A percentile compares a stretch with the other conserved stretches of the same genome.
These are phyloP conservation scores for Drosophila albomicans DNA, from an alignment of 1,140 invertebrate species.

Conservation along the genomic window DNA sequence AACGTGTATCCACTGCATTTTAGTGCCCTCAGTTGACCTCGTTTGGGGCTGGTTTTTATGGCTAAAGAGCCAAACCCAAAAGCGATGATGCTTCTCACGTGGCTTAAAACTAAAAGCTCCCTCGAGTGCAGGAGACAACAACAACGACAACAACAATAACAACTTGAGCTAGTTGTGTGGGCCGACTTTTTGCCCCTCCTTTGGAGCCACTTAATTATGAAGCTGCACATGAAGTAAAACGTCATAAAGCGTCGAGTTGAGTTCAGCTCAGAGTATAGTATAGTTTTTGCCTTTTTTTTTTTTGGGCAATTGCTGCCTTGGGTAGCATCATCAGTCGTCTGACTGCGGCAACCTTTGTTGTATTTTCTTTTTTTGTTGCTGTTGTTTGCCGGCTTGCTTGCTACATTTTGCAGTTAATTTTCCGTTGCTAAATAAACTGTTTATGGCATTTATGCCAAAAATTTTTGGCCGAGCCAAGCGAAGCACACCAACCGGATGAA, in stretches of 20 bases:
- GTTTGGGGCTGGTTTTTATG: slow-evolving; percentile 80
- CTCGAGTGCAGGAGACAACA: slow-evolving; percentile 59
- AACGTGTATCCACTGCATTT: slow-evolving; percentile 60
- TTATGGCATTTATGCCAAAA: slow-evolving; percentile 84
- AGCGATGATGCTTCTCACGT: slow-evolving; percentile 79
- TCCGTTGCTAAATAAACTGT: slow-evolving; percentile 83
- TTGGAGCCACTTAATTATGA: slow-evolving; percentile 78
- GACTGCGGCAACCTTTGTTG: slow-evolving; percentile 50
- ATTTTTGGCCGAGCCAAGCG: slow-evolving; percentile 66
- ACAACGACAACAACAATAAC: slow-evolving; percentile 7
- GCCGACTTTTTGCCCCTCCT: neutral
- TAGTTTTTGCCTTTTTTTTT: neutral
- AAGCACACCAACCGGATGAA: slow-evolving; percentile 57
- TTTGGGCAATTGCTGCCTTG: slow-evolving; percentile 53
- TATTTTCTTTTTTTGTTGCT: slow-evolving; percentile 27
- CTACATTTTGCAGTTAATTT: slow-evolving; percentile 81
- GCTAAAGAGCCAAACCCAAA: slow-evolving; percentile 53
- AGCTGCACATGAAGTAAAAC: slow-evolving; percentile 82
- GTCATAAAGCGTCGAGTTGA: slow-evolving; percentile 80
- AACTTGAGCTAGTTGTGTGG: slow-evolving; percentile 40
- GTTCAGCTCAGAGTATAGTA: slow-evolving; percentile 11
- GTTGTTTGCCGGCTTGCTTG: slow-evolving; percentile 37
- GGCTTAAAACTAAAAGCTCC: slow-evolving; percentile 82
- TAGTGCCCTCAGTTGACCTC: slow-evolving; percentile 79
- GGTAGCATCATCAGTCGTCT: slow-evolving; percentile 62